A percentile compares a stretch with the other conserved stretches of the same genome.
Conservation (phyloP, 2,113 vertebrate species). For the Zapus hudsonius region DNA sequence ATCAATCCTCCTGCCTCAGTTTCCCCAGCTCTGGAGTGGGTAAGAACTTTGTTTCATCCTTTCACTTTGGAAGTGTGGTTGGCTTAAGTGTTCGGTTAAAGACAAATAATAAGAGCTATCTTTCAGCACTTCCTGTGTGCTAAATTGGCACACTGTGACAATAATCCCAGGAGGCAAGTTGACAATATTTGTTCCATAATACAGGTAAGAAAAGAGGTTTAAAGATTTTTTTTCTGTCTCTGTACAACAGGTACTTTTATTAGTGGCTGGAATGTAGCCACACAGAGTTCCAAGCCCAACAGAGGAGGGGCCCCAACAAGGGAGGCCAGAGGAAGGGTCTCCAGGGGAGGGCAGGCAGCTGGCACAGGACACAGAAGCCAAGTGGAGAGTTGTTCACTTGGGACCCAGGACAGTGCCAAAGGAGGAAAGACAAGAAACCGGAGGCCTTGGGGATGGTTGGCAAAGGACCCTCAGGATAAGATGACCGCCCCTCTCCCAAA, state of each 20-base stretch:
- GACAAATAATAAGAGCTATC: background rate
- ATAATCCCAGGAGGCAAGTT: background rate
- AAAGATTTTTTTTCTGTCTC: background rate
- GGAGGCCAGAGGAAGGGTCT: background rate
- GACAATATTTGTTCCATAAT: background rate
- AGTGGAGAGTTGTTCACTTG: background rate
- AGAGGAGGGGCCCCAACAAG: too few species aligned
- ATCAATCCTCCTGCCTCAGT: background rate
- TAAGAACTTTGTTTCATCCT: background rate
- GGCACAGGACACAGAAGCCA: background rate
- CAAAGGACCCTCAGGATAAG: conserved; percentile 28
- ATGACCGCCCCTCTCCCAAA: background rate
- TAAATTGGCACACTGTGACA: background rate
- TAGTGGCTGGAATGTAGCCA: background rate
- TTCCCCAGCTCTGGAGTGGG: background rate
- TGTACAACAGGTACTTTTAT: conserved; percentile 64
- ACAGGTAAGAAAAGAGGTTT: background rate
- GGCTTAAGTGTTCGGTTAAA: background rate
- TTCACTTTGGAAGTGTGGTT: background rate
- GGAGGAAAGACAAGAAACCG: background rate
- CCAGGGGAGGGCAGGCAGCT: background rate
- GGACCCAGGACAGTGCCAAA: background rate
- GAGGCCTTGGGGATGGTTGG: background rate
- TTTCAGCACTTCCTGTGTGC: background rate
- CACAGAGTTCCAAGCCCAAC: background rate